A percentile compares a stretch with the other conserved stretches of the same genome.
Conservation (phyloP, 2,888 invertebrate species). For the Scaptomyza reducta region DNA sequence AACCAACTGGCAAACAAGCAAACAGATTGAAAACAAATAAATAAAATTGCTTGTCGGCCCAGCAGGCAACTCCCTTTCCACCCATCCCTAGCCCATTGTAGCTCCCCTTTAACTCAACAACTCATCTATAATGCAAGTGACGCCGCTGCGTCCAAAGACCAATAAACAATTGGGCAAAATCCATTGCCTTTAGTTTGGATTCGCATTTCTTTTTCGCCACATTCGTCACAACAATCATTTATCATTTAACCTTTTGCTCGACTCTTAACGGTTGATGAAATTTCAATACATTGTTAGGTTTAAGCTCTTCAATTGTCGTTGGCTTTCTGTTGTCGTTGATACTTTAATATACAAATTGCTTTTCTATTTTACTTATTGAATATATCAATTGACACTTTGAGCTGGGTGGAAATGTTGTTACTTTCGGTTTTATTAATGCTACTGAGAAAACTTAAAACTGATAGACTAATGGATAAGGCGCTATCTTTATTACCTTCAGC, state of each 20-base stretch:
- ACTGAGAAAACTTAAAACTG: no score
- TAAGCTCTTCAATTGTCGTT: not conserved
- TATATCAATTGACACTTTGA: not conserved
- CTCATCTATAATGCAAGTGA: constrained; percentile 62
- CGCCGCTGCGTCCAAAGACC: constrained; percentile 36
- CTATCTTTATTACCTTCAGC: not conserved
- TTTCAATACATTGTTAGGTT: constrained; percentile 34
- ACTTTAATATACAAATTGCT: no score
- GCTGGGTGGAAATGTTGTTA: no score
- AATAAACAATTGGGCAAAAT: constrained; percentile 25
- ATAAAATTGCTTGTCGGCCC: constrained; percentile 67
- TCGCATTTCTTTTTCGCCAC: constrained; percentile 11
- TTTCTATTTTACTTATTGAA: no score
- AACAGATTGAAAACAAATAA: constrained; percentile 78
- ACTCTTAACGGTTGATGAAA: constrained; percentile 26
- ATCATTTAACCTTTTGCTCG: constrained; percentile 46
- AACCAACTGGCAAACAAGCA: constrained; percentile 78
- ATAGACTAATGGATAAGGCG: not conserved
- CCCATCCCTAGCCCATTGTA: not conserved
- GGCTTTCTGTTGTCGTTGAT: no score
- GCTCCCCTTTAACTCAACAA: constrained; percentile 7
- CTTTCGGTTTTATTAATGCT: no score
- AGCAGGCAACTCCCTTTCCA: constrained; percentile 34
- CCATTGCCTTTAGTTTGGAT: constrained; percentile 2
- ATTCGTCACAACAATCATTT: constrained; percentile 38